phyloP scores from a whole-genome alignment of 2,888 invertebrate genomes.

The Anticlea derivata region DNA sequence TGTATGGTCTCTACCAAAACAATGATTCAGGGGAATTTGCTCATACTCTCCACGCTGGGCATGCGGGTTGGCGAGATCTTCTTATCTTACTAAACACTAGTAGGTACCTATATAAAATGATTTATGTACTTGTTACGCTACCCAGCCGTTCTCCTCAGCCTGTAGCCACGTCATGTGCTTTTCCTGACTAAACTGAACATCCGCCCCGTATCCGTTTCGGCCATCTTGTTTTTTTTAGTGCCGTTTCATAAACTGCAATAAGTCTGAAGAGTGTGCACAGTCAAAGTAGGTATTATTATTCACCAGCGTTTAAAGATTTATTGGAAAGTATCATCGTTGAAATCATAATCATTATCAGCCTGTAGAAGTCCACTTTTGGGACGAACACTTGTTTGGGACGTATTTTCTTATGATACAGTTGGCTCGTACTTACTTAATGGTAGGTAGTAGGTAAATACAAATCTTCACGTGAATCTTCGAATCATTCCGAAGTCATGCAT shows the following conservation, averaged over 20 bases:
- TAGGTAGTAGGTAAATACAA: too few species aligned
- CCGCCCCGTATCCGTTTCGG: slow-evolving; percentile 62
- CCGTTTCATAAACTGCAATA: slow-evolving; percentile 11
- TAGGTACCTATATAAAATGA: too few species aligned
- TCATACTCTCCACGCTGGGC: too few species aligned
- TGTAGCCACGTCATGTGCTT: slow-evolving; percentile 48
- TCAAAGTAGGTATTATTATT: slow-evolving; percentile 12
- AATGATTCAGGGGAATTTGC: too few species aligned
- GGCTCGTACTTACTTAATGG: too few species aligned
- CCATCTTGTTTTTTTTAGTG: slow-evolving; percentile 56
- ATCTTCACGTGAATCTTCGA: slow-evolving; percentile 12
- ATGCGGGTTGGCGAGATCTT: too few species aligned
- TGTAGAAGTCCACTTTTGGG: too few species aligned
- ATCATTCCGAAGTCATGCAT: slow-evolving; percentile 44
- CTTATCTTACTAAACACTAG: too few species aligned
- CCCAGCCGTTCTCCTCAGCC: slow-evolving; percentile 8
- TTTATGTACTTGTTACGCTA: slow-evolving; percentile 1
- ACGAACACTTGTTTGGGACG: too few species aligned
- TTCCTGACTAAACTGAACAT: slow-evolving; percentile 45
- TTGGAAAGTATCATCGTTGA: background rate
- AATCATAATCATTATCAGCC: too few species aligned
- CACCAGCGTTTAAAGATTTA: slow-evolving; percentile 1
- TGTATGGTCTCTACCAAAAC: too few species aligned
- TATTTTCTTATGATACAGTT: too few species aligned
- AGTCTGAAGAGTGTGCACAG: background rate